phyloP scores from a whole-genome alignment of 2,113 vertebrate species.

The Otocyon megalotis region DNA sequence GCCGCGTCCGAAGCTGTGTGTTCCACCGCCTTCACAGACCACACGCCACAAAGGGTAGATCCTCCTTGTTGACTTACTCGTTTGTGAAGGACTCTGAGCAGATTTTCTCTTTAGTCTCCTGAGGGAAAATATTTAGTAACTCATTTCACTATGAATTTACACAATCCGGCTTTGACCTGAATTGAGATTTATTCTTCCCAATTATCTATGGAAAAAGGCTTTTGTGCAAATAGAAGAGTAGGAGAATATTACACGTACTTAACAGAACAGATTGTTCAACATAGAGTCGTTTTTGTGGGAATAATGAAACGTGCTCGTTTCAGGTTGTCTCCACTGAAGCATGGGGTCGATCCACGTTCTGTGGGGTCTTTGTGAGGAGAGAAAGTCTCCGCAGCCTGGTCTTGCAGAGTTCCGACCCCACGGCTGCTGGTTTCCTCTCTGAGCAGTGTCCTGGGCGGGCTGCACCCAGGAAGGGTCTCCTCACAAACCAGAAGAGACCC shows the following conservation, averaged over 20 bases:
- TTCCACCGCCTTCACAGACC: too few species aligned
- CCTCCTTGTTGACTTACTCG: not conserved
- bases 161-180: not conserved
- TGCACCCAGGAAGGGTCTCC: not conserved
- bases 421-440: not conserved
- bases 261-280: not conserved
- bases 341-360: not conserved
- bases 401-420: accelerated
- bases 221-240: not conserved
- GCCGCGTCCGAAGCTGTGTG: too few species aligned
- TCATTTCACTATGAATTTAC: not conserved
- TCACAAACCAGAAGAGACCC: not conserved
- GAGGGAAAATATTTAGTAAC: not conserved
- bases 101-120: not conserved
- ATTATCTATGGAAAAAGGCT: not conserved
- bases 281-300: not conserved
- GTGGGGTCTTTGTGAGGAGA: too few species aligned
- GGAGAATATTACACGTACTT: not conserved
- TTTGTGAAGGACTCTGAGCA: not conserved
- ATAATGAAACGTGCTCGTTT: not conserved
- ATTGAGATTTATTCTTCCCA: slow-evolving; percentile 4
- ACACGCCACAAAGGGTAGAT: accelerated
- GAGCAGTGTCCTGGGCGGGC: accelerated
- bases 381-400: not conserved
- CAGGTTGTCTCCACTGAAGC: not conserved